These are phyloP conservation scores for Nasonia vitripennis DNA, from an alignment of 1,140 invertebrate genomes.

Conservation along the genomic window DNA sequence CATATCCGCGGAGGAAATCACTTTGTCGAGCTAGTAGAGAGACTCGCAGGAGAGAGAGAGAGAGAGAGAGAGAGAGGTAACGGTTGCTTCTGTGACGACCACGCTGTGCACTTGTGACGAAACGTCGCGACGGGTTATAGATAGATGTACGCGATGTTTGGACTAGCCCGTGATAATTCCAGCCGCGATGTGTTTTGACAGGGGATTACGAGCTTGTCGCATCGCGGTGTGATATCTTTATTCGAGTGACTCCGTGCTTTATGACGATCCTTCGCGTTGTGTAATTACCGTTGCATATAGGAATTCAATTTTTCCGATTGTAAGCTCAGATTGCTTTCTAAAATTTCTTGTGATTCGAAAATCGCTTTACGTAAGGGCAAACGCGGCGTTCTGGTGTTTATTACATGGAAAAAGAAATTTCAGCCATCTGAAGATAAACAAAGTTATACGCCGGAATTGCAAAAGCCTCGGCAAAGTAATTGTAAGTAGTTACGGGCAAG, in stretches of 20 bases:
- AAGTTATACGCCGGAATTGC: background rate
- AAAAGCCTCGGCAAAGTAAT: background rate
- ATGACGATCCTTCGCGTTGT: no score
- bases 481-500: background rate
- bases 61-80: background rate
- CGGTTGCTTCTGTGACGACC: conserved; percentile 11
- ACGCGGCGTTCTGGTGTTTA: no score
- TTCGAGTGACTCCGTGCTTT: background rate
- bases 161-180: no score
- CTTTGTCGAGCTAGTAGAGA: conserved; percentile 3
- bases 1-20: conserved; percentile 1
- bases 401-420: no score
- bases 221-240: no score
- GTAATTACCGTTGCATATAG: no score
- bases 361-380: background rate
- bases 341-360: background rate
- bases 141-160: no score
- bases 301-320: no score
- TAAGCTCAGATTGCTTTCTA: background rate
- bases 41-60: background rate
- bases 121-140: no score
- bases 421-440: background rate
- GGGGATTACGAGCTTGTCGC: no score
- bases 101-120: no score
- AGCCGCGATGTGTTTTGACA: no score